Evolutionary conservation across 2,888 invertebrate species (phyloP), one percentile per base, ranked within the genome.

Genomic region (Stenichneumon culpator): DNA sequence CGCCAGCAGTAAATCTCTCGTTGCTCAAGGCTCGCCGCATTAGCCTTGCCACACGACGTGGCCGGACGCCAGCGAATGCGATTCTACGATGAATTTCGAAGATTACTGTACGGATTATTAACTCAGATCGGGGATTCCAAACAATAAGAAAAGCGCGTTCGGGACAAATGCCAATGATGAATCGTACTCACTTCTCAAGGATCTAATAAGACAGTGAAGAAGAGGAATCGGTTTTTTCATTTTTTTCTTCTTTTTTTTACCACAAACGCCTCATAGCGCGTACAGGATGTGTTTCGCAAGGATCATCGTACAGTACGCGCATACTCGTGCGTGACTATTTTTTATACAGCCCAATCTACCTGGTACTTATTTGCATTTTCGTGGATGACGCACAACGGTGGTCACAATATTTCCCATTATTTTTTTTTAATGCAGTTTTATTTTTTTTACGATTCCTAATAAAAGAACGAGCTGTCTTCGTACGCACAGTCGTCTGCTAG

Each of bases 261-360:
- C 11, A 22, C 19, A 54, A 84, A 67, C 85, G 72, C 65, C 65
- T 77, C 87, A 87, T 88, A 86, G 87, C 85, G 73, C 44, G 57
- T 73, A 60, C 28, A 32, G 36, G 63, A 69, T 69, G 52, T 67
- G 50, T 63, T 75, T 67, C 67, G 25, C 75, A 75, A 75, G 75
- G 67, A 74, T 65, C 74, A 74, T 22, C 28, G 74, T 74, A 47
- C 63, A 9, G 11, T 9, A 11, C 11, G 7, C 11, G 7, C 11
- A 39, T 39, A 9, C 72, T 63, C 69, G 84, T 87, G 89, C 90
- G 89, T 90, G 88, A 89, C 83, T 82, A 67, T 81, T 83, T 84
- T 86, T 86, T 86, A 79, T 89, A 89, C 87, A 69, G 78, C 74
- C 72, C 72, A 22, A 88, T 89, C 87, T 88, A 82, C 82, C 65